These are phyloP conservation scores for Stegana nigrithorax DNA, from an alignment of 2,888 invertebrate species.

Conservation along the genomic window DNA sequence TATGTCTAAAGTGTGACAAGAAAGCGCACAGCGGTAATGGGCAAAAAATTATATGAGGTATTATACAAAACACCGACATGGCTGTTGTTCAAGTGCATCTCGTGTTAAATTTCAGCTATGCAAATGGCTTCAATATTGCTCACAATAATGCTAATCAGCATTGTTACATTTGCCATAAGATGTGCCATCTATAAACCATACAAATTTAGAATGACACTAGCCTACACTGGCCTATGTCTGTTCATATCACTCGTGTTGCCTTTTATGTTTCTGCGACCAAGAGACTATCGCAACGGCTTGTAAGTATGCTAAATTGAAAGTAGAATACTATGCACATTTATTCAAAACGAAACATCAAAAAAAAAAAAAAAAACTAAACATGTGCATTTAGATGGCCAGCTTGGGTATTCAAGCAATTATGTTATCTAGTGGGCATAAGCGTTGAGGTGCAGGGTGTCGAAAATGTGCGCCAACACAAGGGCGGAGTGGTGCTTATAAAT, in stretches of 20 bases:
- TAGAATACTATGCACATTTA: not conserved
- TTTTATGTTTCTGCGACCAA: conserved; percentile 79
- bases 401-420: conserved; percentile 72
- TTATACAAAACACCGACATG: not conserved
- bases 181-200: conserved; percentile 69
- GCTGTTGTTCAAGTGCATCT: too few relatives aligned
- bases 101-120: too few relatives aligned
- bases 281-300: conserved; percentile 82
- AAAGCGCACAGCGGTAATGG: not conserved
- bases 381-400: conserved; percentile 75
- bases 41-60: not conserved
- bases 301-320: conserved; percentile 71
- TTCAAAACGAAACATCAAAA: not conserved
- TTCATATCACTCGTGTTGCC: conserved; percentile 77
- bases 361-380: not conserved
- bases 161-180: not conserved
- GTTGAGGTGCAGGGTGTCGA: conserved; percentile 80
- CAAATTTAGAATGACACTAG: conserved; percentile 76
- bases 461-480: conserved; percentile 79
- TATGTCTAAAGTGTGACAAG: not conserved
- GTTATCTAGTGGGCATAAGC: conserved; percentile 73
- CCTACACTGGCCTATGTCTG: conserved; percentile 75
- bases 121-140: not conserved
- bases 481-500: conserved; percentile 86
- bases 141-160: not conserved